Percentiles rank a stretch among this genome's conserved stretches.
phyloP scores from a whole-genome alignment of 2,888 invertebrate species.

The Atherix ibis region DNA sequence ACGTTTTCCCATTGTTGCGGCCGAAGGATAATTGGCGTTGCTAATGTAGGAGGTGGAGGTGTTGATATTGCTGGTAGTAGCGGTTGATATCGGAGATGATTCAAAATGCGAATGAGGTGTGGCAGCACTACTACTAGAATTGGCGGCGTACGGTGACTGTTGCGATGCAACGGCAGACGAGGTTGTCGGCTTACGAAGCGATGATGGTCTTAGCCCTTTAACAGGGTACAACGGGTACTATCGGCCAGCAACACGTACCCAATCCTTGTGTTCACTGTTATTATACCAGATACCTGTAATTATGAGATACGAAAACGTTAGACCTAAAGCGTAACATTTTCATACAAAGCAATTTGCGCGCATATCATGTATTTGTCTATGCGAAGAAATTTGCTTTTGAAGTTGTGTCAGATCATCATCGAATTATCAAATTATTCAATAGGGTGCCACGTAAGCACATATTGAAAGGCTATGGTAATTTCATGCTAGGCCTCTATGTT shows the following conservation, averaged over 20 bases:
- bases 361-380: too few relatives aligned
- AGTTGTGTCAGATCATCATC: too few relatives aligned
- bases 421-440: too few relatives aligned
- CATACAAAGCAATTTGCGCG: too few relatives aligned
- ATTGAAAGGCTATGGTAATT: too few relatives aligned
- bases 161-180: slow-evolving; percentile 6
- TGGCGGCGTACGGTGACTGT: slow-evolving; percentile 2
- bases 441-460: too few relatives aligned
- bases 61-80: slow-evolving; percentile 8
- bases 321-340: too few relatives aligned
- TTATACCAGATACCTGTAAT: slow-evolving; percentile 33
- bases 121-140: slow-evolving; percentile 2
- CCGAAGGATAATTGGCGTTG: neutral
- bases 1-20: slow-evolving; percentile 27
- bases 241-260: slow-evolving; percentile 34
- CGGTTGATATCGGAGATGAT: neutral
- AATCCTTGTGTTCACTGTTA: slow-evolving; percentile 34
- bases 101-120: slow-evolving; percentile 2
- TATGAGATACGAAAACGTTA: too few relatives aligned
- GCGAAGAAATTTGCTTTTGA: too few relatives aligned
- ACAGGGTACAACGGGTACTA: slow-evolving; percentile 35
- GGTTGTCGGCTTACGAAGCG: slow-evolving; percentile 29
- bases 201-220: slow-evolving; percentile 32
- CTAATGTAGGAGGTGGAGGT: neutral
- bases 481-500: too few relatives aligned